Evolutionary conservation across 2,888 invertebrate species (phyloP).

Genomic region (Barypeithes pellucidus): DNA sequence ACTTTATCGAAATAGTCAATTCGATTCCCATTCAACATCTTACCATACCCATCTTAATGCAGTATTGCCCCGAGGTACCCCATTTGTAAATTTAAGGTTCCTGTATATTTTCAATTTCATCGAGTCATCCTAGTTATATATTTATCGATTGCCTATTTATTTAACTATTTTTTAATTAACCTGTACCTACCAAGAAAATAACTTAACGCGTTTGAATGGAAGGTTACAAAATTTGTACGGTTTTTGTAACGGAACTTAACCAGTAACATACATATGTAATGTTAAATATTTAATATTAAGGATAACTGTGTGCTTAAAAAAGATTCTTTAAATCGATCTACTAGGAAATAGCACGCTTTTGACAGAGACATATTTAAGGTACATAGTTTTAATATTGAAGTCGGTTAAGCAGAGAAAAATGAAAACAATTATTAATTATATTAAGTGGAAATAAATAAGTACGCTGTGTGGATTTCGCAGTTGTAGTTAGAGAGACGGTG

Average conservation of each 20-base stretch:
- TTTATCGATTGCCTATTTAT: slow-evolving; percentile 28
- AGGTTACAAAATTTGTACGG: slow-evolving; percentile 39
- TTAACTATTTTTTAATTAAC: slow-evolving; percentile 11
- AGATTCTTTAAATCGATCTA: slow-evolving; percentile 55
- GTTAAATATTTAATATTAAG: slow-evolving; percentile 45
- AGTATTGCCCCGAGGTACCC: background rate
- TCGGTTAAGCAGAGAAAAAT: too few relatives aligned
- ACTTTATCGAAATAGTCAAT: too few relatives aligned
- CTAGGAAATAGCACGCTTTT: slow-evolving; percentile 19
- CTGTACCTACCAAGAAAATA: slow-evolving; percentile 13
- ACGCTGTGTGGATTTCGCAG: too few relatives aligned
- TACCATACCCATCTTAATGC: background rate
- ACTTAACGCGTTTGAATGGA: slow-evolving; percentile 14
- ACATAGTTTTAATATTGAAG: background rate
- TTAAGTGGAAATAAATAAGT: too few relatives aligned
- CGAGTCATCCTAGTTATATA: slow-evolving; percentile 21
- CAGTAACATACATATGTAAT: slow-evolving; percentile 37
- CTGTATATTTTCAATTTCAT: slow-evolving; percentile 28
- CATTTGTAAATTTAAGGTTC: slow-evolving; percentile 1
- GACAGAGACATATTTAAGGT: background rate
- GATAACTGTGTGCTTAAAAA: slow-evolving; percentile 60
- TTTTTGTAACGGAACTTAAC: slow-evolving; percentile 42
- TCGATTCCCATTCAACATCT: too few relatives aligned
- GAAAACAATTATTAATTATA: too few relatives aligned
- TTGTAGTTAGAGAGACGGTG: too few relatives aligned